Conservation (phyloP, 2,113 vertebrate genomes). For the Tragelaphus buxtoni region DNA sequence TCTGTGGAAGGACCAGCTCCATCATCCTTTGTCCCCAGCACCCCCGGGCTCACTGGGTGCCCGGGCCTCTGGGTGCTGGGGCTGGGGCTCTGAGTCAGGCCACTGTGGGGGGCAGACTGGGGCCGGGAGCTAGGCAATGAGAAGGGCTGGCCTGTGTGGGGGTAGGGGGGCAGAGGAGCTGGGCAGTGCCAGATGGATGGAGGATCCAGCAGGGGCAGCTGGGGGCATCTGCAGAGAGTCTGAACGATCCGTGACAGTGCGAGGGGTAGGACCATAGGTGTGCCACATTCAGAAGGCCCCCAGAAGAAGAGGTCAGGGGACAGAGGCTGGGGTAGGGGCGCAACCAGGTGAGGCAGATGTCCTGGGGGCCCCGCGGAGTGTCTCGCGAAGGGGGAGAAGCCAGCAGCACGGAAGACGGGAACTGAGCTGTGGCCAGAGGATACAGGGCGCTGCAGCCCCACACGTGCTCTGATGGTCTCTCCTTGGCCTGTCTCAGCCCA, state of each 20-base stretch:
- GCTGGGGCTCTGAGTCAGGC: not conserved
- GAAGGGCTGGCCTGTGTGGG: not conserved
- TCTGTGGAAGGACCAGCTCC: slow-evolving; percentile 75
- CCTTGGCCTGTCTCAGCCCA: no score
- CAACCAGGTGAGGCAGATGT: not conserved
- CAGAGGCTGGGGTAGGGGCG: not conserved
- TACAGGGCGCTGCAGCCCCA: not conserved
- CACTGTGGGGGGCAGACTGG: not conserved
- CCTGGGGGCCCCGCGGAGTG: no score
- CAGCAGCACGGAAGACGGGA: not conserved
- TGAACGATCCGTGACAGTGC: not conserved
- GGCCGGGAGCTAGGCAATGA: rapidly evolving
- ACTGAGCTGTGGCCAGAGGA: not conserved
- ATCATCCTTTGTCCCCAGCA: not conserved
- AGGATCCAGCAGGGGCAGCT: not conserved
- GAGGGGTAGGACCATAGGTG: not conserved
- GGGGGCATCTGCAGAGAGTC: not conserved
- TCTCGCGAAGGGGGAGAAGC: not conserved
- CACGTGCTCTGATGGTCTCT: rapidly evolving
- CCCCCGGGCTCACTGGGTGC: not conserved
- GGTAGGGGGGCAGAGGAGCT: rapidly evolving
- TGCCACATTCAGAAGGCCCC: not conserved
- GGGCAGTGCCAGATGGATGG: not conserved
- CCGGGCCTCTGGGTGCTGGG: not conserved
- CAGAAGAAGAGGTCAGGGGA: not conserved